These are phyloP conservation scores for Trichomalopsis sarcophagae DNA, from an alignment of 1,140 invertebrate species.

Conservation along the genomic window DNA sequence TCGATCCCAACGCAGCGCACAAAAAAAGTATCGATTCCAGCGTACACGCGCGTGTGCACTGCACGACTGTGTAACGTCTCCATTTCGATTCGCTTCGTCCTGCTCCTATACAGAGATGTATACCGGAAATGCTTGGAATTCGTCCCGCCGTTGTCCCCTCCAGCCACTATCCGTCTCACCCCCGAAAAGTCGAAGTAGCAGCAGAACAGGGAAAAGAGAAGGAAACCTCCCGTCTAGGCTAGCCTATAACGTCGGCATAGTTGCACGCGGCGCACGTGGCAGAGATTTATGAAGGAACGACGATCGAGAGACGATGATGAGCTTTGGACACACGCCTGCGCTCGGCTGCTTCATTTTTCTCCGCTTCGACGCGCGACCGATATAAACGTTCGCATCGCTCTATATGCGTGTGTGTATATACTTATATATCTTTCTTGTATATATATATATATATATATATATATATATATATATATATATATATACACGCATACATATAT, in stretches of 20 bases:
- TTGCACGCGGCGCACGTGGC: neutral
- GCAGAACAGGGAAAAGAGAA: neutral
- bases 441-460: too few relatives aligned
- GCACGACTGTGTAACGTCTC: too few relatives aligned
- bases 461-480: neutral
- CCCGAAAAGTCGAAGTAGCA: neutral
- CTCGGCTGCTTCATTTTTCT: conserved; percentile 24
- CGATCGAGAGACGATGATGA: conserved; percentile 19
- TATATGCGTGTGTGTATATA: neutral
- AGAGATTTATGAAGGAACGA: conserved; percentile 19
- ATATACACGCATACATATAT: neutral
- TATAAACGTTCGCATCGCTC: neutral
- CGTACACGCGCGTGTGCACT: too few relatives aligned
- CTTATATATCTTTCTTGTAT: neutral
- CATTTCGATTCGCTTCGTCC: too few relatives aligned
- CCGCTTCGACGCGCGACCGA: neutral
- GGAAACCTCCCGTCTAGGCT: neutral
- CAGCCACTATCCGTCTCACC: neutral
- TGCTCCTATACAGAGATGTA: too few relatives aligned
- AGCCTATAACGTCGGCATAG: neutral
- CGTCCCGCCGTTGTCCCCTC: neutral
- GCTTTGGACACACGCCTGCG: neutral
- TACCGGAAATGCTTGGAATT: neutral
- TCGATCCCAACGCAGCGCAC: too few relatives aligned
- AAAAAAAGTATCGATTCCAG: too few relatives aligned